Evolutionary conservation across 2,113 vertebrate species (phyloP), one percentile per base, ranked within the genome.

Genomic region (Labeo rohita): DNA sequence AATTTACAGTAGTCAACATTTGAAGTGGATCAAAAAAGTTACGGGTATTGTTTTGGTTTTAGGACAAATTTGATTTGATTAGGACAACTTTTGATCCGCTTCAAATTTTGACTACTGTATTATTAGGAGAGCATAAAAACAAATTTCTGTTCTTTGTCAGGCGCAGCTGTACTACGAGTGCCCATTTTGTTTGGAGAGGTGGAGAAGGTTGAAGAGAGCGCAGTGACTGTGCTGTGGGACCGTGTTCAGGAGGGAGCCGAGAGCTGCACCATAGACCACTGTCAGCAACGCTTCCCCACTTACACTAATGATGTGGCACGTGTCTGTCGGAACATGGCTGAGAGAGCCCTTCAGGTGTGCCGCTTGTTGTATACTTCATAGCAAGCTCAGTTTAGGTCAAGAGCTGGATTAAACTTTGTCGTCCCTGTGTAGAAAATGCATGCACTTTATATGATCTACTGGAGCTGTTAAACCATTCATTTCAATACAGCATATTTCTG

Each of bases 161-260:
- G 94, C 79, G 96, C 96, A 12, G 96, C 95, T 21, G 92, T 99
- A n/a, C 94, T 99, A 87, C 92, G 98, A 36, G 96, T 99, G 83
- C 98, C 98, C 0, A 78, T 99, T 28, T 91, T 99, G 21, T 99
- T 96, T 16, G 98, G 98, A 23, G 96, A 98, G 45, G 96, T 98
- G 73, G 97, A 99, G 91, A 95, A 93, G 1, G 94, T 97, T 80
- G 94, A 95, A 8, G 98, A 99, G 91, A 99, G 98, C 11, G 97
- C 97, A 0, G 96, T 99, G 86, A 98, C 97, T 0, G 90, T 97
- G 3, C 93, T 99, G 94, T 99, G 98, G 94, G 94, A 96, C 68
- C 96, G 96, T 73, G 96, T 98, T 8, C 96, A 97, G 92, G 96
- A 96, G 87, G 96, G 94, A 88, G 94, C 94, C 2, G 97, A 97